These are phyloP conservation scores for Polydrusus pterygomalis DNA, from an alignment of 2,888 invertebrate species.

Conservation along the genomic window DNA sequence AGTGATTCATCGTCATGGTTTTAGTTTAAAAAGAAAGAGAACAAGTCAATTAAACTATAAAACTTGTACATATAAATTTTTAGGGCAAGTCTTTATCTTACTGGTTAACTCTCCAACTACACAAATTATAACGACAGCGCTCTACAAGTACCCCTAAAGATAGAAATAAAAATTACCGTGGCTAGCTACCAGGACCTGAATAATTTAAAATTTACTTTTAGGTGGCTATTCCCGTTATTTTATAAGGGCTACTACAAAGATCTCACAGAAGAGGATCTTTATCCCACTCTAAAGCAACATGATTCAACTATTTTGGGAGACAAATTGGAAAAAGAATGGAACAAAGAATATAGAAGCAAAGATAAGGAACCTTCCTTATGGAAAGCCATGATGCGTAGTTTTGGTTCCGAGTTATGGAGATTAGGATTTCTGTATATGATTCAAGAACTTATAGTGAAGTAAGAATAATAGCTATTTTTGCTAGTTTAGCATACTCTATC, in stretches of 20 bases:
- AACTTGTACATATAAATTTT: too few species aligned
- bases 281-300: constrained; percentile 71
- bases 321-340: constrained; percentile 67
- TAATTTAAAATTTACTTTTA: constrained; percentile 59
- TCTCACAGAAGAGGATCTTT: constrained; percentile 73
- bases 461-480: too few species aligned
- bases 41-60: too few species aligned
- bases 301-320: constrained; percentile 70
- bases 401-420: constrained; percentile 57
- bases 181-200: too few species aligned
- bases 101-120: too few species aligned
- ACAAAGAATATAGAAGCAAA: constrained; percentile 59
- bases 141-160: too few species aligned
- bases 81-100: too few species aligned
- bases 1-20: too few species aligned
- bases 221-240: constrained; percentile 74
- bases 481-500: too few species aligned
- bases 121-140: too few species aligned
- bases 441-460: constrained; percentile 58
- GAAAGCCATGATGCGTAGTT: constrained; percentile 59
- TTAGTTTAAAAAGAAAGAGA: too few species aligned
- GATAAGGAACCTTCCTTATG: constrained; percentile 59
- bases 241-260: constrained; percentile 72
- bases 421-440: constrained; percentile 52
- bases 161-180: too few species aligned